Evolutionary conservation across 2,888 invertebrate genomes (phyloP).

Genomic region (Leucophora obtusa): DNA sequence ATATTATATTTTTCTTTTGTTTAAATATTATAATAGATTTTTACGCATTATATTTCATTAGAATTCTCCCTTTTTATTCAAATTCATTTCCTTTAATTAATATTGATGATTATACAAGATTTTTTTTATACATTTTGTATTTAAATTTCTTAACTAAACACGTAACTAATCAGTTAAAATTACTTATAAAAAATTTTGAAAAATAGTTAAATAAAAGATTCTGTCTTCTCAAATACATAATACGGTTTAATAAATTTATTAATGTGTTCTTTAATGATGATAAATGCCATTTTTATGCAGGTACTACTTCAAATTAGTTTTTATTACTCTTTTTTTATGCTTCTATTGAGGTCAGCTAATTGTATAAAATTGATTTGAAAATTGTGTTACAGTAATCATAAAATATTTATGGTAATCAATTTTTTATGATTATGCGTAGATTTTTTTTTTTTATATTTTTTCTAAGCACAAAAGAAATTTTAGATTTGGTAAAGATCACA

Average conservation of each 20-base stretch:
- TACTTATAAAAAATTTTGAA: neutral
- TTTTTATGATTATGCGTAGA: slow-evolving; percentile 42
- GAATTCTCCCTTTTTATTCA: neutral
- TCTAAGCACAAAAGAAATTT: too few relatives aligned
- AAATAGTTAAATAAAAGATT: neutral
- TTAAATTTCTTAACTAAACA: slow-evolving; percentile 8
- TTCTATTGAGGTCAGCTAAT: slow-evolving; percentile 45
- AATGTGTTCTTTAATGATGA: slow-evolving; percentile 50
- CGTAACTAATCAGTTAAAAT: neutral
- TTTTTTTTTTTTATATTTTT: slow-evolving; percentile 4
- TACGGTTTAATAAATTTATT: slow-evolving; percentile 39
- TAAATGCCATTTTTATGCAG: slow-evolving; percentile 43
- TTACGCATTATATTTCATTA: neutral
- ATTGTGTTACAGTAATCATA: neutral
- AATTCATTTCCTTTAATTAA: slow-evolving; percentile 5
- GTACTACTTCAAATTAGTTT: slow-evolving; percentile 27
- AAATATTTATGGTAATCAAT: slow-evolving; percentile 38
- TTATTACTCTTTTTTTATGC: slow-evolving; percentile 4
- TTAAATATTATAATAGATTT: neutral
- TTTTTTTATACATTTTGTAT: neutral
- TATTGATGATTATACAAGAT: slow-evolving; percentile 19
- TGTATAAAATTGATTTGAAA: slow-evolving; percentile 32
- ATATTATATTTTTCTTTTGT: too few relatives aligned
- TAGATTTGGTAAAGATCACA: too few relatives aligned
- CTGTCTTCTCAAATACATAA: neutral